Evolutionary conservation across 2,888 invertebrate genomes (phyloP).

Genomic region (Zhuqinia jingwanae): DNA sequence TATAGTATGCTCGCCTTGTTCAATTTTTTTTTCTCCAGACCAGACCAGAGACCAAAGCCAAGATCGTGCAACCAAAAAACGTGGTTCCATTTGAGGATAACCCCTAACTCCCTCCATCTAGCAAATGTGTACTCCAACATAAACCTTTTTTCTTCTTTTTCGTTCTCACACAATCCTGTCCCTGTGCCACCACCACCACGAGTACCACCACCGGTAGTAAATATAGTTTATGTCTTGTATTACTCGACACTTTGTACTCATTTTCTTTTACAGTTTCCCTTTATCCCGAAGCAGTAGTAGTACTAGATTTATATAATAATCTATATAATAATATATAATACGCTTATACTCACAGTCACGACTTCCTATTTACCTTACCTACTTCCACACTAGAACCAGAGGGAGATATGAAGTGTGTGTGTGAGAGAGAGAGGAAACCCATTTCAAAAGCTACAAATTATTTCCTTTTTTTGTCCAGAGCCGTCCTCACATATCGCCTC

Average conservation of each 20-base stretch:
- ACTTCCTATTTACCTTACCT: not conserved
- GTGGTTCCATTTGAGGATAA: constrained; percentile 76
- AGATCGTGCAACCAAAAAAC: constrained; percentile 73
- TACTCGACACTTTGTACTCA: not conserved
- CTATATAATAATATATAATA: too few relatives aligned
- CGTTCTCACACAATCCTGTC: not conserved
- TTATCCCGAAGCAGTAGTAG: not conserved
- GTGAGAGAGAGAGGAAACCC: not conserved
- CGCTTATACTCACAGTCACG: too few relatives aligned
- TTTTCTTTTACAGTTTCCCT: constrained; percentile 3
- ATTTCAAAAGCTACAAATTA: constrained; percentile 53
- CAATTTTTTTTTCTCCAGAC: constrained; percentile 36
- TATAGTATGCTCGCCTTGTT: constrained; percentile 22
- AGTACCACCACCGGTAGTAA: constrained; percentile 29
- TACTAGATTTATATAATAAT: too few relatives aligned
- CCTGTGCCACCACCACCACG: not conserved
- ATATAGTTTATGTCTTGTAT: constrained; percentile 46
- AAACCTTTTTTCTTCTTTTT: constrained; percentile 25
- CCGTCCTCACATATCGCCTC: constrained; percentile 30
- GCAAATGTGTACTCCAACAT: constrained; percentile 4
- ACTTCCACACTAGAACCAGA: not conserved
- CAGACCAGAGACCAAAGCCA: constrained; percentile 65
- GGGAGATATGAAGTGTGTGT: too few relatives aligned
- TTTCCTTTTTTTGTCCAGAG: constrained; percentile 37
- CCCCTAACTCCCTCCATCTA: constrained; percentile 55